These are phyloP conservation scores for Lepus townsendii DNA, from an alignment of 2,797 vertebrate genomes.

Conservation along the genomic window DNA sequence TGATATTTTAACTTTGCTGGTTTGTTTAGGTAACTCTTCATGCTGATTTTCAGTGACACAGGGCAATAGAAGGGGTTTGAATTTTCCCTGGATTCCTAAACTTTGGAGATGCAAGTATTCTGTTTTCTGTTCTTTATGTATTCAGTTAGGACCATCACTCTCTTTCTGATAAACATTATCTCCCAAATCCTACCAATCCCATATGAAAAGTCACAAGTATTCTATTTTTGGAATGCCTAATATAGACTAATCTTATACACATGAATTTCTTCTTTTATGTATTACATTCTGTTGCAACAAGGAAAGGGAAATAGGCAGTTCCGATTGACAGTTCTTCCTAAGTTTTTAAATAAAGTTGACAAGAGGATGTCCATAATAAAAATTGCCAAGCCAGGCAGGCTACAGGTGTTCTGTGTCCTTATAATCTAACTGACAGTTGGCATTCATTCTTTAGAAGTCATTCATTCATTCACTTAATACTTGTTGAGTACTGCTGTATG, in stretches of 20 bases:
- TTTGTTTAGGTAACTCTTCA: not conserved
- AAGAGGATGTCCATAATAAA: not conserved
- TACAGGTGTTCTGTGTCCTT: not conserved
- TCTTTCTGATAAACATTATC: not conserved
- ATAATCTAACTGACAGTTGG: not conserved
- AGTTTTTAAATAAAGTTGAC: not conserved
- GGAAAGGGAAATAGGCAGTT: not conserved
- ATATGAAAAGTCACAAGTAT: not conserved
- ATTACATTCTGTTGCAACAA: not conserved
- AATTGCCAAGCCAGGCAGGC: not conserved
- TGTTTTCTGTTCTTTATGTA: not conserved
- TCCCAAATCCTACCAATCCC: not conserved
- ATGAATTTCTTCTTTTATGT: not conserved
- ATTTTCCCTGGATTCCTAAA: not conserved
- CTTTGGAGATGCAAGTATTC: not conserved
- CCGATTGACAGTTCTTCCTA: slow-evolving; percentile 4
- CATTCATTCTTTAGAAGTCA: not conserved
- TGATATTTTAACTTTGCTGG: not conserved
- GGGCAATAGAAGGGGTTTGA: not conserved
- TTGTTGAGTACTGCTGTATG: not conserved
- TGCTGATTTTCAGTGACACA: not conserved
- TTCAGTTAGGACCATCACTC: not conserved
- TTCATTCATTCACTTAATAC: not conserved
- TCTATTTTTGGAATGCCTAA: not conserved
- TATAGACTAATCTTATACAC: not conserved